phyloP scores from a whole-genome alignment of 1,140 invertebrate species.

The Mizuhopecten yessoensis region DNA sequence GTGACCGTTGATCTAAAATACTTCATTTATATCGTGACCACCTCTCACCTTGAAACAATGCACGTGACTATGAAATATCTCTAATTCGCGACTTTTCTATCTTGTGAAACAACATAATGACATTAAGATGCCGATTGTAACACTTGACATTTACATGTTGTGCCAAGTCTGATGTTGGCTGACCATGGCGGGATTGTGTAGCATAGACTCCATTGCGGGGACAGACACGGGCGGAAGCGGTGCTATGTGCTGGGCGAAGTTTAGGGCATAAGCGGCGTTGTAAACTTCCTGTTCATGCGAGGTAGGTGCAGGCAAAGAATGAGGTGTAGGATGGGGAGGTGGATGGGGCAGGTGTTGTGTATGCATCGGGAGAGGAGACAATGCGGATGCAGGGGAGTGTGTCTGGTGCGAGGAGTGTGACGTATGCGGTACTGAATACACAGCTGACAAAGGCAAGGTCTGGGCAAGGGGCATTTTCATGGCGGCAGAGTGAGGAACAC shows the following conservation, averaged over 20 bases:
- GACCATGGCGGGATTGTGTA: not conserved
- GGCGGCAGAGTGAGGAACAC: not conserved
- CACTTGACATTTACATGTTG: not conserved
- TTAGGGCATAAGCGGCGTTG: not conserved
- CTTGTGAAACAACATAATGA: too few species aligned
- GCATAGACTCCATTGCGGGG: not conserved
- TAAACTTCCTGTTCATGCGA: not conserved
- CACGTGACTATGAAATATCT: too few species aligned
- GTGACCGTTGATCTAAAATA: too few species aligned
- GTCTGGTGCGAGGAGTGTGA: not conserved
- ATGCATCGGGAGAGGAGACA: not conserved
- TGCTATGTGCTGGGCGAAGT: conserved; percentile 27
- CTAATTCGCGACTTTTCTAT: too few species aligned
- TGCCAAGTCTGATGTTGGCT: not conserved
- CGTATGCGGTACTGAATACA: not conserved
- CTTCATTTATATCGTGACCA: too few species aligned
- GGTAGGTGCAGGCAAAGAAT: not conserved
- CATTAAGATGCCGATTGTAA: too few species aligned
- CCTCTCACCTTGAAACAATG: too few species aligned
- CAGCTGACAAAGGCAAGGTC: not conserved
- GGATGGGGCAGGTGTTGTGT: not conserved
- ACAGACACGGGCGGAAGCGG: conserved; percentile 13
- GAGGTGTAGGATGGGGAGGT: not conserved
- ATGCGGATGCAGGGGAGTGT: not conserved
- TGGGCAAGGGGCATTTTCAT: not conserved